Percentiles rank a stretch among this genome's conserved stretches.
Evolutionary conservation across 2,888 invertebrate species (phyloP).

Genomic region (Stenichneumon culpator): DNA sequence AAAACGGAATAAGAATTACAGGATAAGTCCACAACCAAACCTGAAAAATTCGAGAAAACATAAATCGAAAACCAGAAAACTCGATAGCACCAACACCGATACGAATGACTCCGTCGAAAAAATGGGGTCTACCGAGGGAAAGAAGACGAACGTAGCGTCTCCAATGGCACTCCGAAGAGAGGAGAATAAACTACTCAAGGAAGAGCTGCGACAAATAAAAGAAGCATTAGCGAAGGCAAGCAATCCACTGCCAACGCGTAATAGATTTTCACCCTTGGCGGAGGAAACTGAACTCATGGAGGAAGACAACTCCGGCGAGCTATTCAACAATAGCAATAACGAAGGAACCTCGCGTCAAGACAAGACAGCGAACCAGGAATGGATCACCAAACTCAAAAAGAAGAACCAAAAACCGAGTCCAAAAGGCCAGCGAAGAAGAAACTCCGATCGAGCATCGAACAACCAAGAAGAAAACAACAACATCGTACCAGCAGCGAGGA

Average conservation of each 20-base stretch:
- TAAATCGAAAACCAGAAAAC: background rate
- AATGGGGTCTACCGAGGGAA: background rate
- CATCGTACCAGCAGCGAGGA: background rate
- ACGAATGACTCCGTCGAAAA: background rate
- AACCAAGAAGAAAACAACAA: background rate
- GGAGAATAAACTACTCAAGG: conserved; percentile 3
- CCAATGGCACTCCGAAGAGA: background rate
- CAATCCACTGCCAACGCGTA: background rate
- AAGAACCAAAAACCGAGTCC: background rate
- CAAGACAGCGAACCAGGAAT: background rate
- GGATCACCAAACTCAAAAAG: background rate
- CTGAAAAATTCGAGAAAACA: background rate
- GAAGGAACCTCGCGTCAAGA: background rate
- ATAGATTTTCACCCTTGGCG: background rate
- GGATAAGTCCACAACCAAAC: background rate
- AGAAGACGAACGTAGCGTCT: background rate
- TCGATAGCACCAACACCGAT: background rate
- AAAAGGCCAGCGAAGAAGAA: background rate
- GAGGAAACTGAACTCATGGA: background rate
- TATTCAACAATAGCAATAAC: background rate
- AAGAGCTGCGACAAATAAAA: background rate
- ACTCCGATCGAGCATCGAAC: background rate
- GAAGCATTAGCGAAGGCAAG: background rate
- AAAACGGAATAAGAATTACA: background rate
- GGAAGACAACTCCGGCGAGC: background rate